A percentile compares a stretch with the other conserved stretches of the same genome.
Conservation (phyloP, 2,888 invertebrate species). For the Aspidiotus rigidus region DNA sequence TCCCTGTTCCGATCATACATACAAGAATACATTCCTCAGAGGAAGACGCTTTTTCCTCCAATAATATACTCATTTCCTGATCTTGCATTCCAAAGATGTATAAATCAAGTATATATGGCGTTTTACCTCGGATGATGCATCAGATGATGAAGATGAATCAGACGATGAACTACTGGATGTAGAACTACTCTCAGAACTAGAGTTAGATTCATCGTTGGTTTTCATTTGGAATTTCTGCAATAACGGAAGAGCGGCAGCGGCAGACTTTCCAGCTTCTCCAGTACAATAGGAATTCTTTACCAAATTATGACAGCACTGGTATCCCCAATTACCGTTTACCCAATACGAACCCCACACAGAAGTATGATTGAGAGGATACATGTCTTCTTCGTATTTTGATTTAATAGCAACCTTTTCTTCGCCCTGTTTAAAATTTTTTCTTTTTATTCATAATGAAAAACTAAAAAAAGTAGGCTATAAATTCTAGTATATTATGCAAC, state of each 20-base stretch:
- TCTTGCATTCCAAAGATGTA: too few species aligned
- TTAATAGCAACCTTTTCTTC: constrained; percentile 77
- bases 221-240: too few species aligned
- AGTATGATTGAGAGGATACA: constrained; percentile 83
- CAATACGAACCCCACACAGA: constrained; percentile 95
- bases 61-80: too few species aligned
- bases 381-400: constrained; percentile 91
- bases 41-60: not conserved
- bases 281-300: constrained; percentile 84
- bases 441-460: not conserved
- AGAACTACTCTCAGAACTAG: constrained; percentile 6
- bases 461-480: not conserved
- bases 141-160: constrained; percentile 15
- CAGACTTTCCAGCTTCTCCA: constrained; percentile 57
- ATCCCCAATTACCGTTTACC: constrained; percentile 90
- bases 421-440: constrained; percentile 47
- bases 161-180: constrained; percentile 4
- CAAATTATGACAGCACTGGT: constrained; percentile 86
- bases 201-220: constrained; percentile 22
- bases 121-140: constrained; percentile 19
- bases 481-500: too few species aligned
- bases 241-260: constrained; percentile 26
- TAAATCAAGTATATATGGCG: not conserved
- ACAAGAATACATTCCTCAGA: too few species aligned
- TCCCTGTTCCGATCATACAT: too few species aligned